phyloP scores from a whole-genome alignment of 2,888 invertebrate genomes.

The Drosophila rellima region DNA sequence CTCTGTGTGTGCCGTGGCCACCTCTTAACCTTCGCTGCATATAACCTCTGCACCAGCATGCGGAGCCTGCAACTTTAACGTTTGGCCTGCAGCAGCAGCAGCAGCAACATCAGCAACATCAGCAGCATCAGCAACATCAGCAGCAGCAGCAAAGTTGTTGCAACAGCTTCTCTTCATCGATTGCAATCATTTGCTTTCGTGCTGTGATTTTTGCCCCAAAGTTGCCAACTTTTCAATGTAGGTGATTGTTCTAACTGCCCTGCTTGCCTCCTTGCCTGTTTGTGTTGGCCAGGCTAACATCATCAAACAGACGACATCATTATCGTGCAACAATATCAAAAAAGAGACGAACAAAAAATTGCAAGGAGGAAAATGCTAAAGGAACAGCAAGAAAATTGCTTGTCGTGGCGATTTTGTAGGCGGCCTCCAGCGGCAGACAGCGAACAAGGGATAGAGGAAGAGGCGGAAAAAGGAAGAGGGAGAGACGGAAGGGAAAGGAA shows the following conservation, averaged over 20 bases:
- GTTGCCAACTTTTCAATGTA: slow-evolving; percentile 70
- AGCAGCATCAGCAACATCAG: slow-evolving; percentile 25
- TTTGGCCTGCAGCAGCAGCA: slow-evolving; percentile 42
- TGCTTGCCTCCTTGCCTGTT: slow-evolving; percentile 19
- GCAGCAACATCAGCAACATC: slow-evolving; percentile 30
- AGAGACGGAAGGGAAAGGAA: too few species aligned
- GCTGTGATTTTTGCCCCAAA: slow-evolving; percentile 77
- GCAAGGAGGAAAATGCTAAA: slow-evolving; percentile 25
- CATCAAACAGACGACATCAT: slow-evolving; percentile 82
- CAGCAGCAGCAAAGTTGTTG: slow-evolving; percentile 31
- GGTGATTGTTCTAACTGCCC: slow-evolving; percentile 70
- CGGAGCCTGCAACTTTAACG: slow-evolving; percentile 42
- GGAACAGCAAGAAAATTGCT: slow-evolving; percentile 68
- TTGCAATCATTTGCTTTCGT: slow-evolving; percentile 81
- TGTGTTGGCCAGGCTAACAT: slow-evolving; percentile 63
- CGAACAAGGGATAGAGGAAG: background rate
- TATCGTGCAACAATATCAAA: slow-evolving; percentile 81
- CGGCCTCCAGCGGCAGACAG: slow-evolving; percentile 51
- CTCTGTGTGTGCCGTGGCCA: slow-evolving; percentile 65
- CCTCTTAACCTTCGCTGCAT: slow-evolving; percentile 80
- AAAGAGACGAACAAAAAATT: slow-evolving; percentile 14
- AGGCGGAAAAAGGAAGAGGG: background rate
- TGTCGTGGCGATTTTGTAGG: slow-evolving; percentile 74
- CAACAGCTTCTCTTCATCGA: slow-evolving; percentile 63
- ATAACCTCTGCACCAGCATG: slow-evolving; percentile 77